phyloP scores from a whole-genome alignment of 1,140 invertebrate species.

The Camponotus floridanus region DNA sequence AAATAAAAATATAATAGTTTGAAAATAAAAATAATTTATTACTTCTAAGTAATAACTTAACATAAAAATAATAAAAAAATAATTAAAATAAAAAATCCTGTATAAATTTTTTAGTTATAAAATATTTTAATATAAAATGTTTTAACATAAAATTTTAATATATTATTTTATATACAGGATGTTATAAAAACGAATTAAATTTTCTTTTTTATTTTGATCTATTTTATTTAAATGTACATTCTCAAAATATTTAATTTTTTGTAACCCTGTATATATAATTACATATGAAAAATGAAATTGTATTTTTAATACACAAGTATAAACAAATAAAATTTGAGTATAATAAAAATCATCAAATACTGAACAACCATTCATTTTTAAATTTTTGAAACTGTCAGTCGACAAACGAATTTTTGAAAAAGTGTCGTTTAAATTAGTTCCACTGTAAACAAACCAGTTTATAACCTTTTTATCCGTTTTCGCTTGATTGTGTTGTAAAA shows the following conservation, averaged over 20 bases:
- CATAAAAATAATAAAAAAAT: conserved; percentile 28
- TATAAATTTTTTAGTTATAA: background rate
- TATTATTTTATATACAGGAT: too few species aligned
- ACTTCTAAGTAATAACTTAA: background rate
- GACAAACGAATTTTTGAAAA: conserved; percentile 31
- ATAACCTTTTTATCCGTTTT: conserved; percentile 37
- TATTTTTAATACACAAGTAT: background rate
- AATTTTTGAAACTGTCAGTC: conserved; percentile 15
- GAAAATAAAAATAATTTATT: conserved; percentile 13
- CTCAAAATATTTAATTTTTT: too few species aligned
- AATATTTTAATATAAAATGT: too few species aligned
- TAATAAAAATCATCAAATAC: background rate
- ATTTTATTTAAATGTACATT: too few species aligned
- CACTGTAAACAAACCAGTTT: conserved; percentile 27
- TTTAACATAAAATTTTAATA: too few species aligned
- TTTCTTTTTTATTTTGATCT: too few species aligned
- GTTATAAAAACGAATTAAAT: too few species aligned
- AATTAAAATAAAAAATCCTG: background rate
- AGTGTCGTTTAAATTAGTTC: conserved; percentile 21
- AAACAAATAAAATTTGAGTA: background rate
- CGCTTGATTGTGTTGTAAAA: conserved; percentile 8
- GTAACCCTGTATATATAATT: background rate
- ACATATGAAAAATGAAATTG: background rate
- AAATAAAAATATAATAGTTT: background rate
- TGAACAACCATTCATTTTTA: conserved; percentile 22